Evolutionary conservation across 64 coral and sea anemone genomes (phyloP), one percentile per base, ranked within the genome.

Genomic region (Anthopleura sola): DNA sequence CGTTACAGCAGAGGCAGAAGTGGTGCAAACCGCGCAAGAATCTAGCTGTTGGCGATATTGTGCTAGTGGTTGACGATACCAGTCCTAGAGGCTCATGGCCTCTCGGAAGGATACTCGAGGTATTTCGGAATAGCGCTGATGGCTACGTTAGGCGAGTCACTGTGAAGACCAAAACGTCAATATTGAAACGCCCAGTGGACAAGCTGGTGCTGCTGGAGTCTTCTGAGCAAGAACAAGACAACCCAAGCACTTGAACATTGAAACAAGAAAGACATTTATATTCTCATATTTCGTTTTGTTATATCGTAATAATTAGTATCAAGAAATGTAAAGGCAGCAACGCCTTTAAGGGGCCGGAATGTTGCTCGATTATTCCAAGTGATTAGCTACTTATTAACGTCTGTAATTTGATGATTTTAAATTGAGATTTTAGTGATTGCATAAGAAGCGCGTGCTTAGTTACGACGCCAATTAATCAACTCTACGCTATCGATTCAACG

Each of bases 1-100:
- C 83, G 3, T 39, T 85, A 19, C 83, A 85, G 38, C 31, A 85
- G 47, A 85, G 83, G 20, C 31, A 85, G 18, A 85, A 85, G 39
- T 85, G 83, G 83, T n/a, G 23, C 40, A 33, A 17, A 14, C 55
- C 57, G 3, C 14, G 57, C 17, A 85, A 62, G n/a, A 84, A 84
- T n/a, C n/a, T n/a, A n/a, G n/a, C n/a, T n/a, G n/a, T n/a, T n/a
- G n/a, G n/a, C n/a, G 83, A 85, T 14, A 44, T 85, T 21, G 83
- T 85, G 33, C 34, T 85, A 66, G 56, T 85, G 26, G 55, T 44
- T 11, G 83, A 85, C n/a, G 83, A 24, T 36, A 85, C 23, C 14
- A 38, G 32, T 15, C 83, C 55, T 10, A 16, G 55, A 62, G n/a
- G 32, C 38, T 85, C 33, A 15, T 85, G 57, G 83, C 83, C 83